Conservation (phyloP, 64 coral and sea anemone species). For the Porites australiensis region DNA sequence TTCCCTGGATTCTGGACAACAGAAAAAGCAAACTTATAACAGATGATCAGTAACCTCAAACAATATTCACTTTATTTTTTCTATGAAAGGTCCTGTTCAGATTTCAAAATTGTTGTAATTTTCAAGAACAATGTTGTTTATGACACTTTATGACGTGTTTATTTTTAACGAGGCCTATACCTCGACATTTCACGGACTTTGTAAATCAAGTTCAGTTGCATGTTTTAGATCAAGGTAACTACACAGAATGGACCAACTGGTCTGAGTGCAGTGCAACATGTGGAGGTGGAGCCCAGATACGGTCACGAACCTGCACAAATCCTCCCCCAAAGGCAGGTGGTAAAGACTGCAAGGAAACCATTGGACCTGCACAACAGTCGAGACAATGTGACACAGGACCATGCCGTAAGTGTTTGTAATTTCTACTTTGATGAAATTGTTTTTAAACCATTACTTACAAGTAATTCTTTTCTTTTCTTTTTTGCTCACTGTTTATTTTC, state of each 20-base stretch:
- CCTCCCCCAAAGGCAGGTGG: background rate
- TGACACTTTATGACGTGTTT: no score
- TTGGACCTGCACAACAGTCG: background rate
- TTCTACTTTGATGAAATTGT: no score
- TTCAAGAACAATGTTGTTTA: background rate
- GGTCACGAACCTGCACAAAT: conserved; percentile 1
- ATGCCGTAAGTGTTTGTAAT: background rate
- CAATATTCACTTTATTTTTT: no score
- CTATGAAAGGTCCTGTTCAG: no score
- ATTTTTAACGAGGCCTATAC: background rate
- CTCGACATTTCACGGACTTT: background rate
- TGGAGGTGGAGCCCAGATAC: background rate
- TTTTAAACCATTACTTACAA: no score
- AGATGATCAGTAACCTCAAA: no score
- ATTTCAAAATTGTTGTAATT: no score
- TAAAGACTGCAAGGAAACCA: background rate
- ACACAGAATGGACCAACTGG: conserved; percentile 24
- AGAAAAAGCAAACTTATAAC: no score
- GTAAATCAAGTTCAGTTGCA: background rate
- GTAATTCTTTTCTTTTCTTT: no score
- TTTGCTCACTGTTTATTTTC: no score
- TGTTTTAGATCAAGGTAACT: background rate
- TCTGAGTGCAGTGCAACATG: background rate
- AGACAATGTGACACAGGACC: background rate
- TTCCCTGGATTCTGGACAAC: no score